Conservation (phyloP, 2,113 vertebrate species). For the Plectropomus leopardus region DNA sequence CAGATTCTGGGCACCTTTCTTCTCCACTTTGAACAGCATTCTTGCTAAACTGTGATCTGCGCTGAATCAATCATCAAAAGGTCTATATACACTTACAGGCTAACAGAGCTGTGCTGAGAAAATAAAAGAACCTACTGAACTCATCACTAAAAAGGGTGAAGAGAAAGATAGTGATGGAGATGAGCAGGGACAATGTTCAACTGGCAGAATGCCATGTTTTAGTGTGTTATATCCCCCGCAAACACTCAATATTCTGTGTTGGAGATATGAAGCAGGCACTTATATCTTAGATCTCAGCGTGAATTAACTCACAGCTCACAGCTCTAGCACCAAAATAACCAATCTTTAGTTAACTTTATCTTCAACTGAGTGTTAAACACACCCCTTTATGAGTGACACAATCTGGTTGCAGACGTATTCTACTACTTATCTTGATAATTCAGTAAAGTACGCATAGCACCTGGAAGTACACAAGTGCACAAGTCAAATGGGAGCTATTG, state of each 20-base stretch:
- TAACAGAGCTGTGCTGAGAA: background rate
- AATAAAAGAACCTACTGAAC: background rate
- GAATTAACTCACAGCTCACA: background rate
- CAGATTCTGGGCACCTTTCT: constrained; percentile 32
- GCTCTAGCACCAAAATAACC: background rate
- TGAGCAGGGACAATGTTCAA: constrained; percentile 6
- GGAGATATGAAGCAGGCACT: background rate
- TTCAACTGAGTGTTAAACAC: background rate
- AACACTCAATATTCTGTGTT: background rate
- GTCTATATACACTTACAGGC: constrained; percentile 3
- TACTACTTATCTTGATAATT: background rate
- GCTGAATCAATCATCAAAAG: constrained; percentile 30
- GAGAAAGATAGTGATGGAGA: constrained; percentile 5
- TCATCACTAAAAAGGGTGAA: background rate
- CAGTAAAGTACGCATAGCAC: background rate
- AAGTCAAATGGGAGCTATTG: background rate
- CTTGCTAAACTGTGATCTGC: constrained; percentile 12
- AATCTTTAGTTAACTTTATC: background rate
- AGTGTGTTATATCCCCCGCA: background rate
- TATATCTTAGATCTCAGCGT: background rate
- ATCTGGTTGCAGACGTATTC: background rate
- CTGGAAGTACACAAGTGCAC: background rate
- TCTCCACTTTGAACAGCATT: constrained; percentile 5
- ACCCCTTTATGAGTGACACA: background rate
- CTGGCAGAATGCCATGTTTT: constrained; percentile 12